Percentiles rank a stretch among this genome's conserved stretches.
Conservation (phyloP, 64 coral and sea anemone genomes). For the Dendronephthya gigantea region DNA sequence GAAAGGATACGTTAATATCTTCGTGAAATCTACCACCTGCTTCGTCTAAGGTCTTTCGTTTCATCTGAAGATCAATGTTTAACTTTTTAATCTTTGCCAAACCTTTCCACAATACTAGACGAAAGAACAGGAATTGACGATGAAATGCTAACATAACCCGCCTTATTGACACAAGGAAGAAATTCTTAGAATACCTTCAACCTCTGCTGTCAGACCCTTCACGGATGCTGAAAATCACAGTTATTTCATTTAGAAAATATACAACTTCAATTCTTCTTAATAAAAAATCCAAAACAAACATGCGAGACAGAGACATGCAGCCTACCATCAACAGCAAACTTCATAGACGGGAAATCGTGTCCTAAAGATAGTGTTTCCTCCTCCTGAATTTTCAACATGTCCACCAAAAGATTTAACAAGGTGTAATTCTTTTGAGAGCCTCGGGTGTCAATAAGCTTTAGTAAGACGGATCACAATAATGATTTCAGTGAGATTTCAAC, state of each 20-base stretch:
- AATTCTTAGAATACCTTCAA: constrained; percentile 61
- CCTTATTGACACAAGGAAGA: neutral
- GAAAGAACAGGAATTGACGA: neutral
- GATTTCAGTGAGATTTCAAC: too few species aligned
- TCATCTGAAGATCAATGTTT: constrained; percentile 60
- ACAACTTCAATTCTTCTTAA: neutral
- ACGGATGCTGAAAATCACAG: constrained; percentile 50
- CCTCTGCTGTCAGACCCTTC: constrained; percentile 86
- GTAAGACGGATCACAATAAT: neutral
- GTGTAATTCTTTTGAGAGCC: constrained; percentile 63
- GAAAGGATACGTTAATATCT: constrained; percentile 94
- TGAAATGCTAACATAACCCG: neutral
- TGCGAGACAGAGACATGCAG: neutral
- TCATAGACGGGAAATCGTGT: constrained; percentile 41
- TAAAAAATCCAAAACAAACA: neutral
- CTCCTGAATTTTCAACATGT: constrained; percentile 35
- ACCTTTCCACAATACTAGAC: constrained; percentile 77
- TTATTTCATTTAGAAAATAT: neutral
- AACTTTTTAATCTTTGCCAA: constrained; percentile 87
- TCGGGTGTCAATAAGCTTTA: constrained; percentile 68
- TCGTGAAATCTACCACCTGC: constrained; percentile 59
- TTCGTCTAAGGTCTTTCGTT: constrained; percentile 44
- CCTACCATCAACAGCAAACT: constrained; percentile 61
- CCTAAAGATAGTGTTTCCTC: constrained; percentile 49
- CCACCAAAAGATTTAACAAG: constrained; percentile 53